Evolutionary conservation across 2,797 vertebrate genomes (phyloP), one percentile per base, ranked within the genome.

Genomic region (Megalops cyprinoides): DNA sequence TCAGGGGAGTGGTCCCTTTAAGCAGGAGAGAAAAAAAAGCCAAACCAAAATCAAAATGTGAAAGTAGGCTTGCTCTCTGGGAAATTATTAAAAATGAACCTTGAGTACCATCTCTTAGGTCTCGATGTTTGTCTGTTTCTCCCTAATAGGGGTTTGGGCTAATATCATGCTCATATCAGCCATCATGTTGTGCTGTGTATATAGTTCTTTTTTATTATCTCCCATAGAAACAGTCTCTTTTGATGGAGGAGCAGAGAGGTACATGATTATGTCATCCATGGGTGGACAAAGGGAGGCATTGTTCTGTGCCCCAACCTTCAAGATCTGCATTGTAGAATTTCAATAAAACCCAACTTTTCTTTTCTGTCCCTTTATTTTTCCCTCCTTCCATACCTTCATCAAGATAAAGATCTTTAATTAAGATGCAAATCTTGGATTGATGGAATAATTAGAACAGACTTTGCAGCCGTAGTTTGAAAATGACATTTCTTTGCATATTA

Each of bases 331-430:
- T 76, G 25, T 79, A 74, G 8, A 20, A 51, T 62, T 81, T 82
- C 55, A 31, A 46, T 51, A 79, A 39, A 51, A 74, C 71, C 71
- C 65, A 12, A 44, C 73, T 73, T 76, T 25, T 8, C 0, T 28
- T 49, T 67, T 31, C 18, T 25, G 80, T 81, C 46, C 74, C 67
- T 71, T 80, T 74, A 79, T n/a, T 74, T 74, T 76, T 44, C 46
- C 65, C 28, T 44, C 20, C 56, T 58, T 82, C 76, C 74, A 77
- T 82, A 89, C 88, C 82, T 88, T 83, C 80, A 84, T 81, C 82
- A 80, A 84, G 89, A 89, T 88, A 87, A 74, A 85, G 82, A 90
- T 88, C 88, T 90, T 90, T 90, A 90, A 90, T 90, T 90, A 89
- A 87, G 88, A 89, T 90, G 83, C 82, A 87, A 87, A 88, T 87